These are phyloP conservation scores for Uria aalge DNA, from an alignment of 2,113 vertebrate genomes.

Conservation along the genomic window DNA sequence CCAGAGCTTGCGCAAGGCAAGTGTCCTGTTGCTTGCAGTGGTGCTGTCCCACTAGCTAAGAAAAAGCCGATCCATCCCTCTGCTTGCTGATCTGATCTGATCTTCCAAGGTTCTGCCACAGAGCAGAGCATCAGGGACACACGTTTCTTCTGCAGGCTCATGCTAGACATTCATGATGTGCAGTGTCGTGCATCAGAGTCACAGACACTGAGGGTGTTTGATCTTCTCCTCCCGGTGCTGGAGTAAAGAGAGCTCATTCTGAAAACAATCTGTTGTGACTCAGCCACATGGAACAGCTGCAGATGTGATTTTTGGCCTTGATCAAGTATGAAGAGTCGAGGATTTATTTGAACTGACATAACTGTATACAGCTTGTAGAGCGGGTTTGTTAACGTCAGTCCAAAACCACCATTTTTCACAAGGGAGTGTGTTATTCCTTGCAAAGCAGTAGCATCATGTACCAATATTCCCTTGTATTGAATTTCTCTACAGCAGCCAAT, in stretches of 20 bases:
- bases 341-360: conserved; percentile 7
- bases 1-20: neutral
- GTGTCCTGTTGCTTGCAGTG: neutral
- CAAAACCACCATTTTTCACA: neutral
- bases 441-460: neutral
- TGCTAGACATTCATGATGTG: neutral
- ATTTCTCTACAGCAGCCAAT: neutral
- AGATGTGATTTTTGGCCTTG: conserved; percentile 34
- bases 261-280: conserved; percentile 22
- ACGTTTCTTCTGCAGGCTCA: neutral
- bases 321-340: neutral
- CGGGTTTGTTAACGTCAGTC: neutral
- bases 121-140: neutral
- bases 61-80: neutral
- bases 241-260: neutral
- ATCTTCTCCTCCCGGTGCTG: neutral
- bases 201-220: neutral
- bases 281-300: neutral
- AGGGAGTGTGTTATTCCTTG: neutral
- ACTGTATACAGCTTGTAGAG: neutral
- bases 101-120: neutral
- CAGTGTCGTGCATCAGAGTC: neutral
- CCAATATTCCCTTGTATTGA: neutral
- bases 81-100: neutral
- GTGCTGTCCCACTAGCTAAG: neutral